Conservation (phyloP, 2,113 vertebrate genomes). For the Etheostoma cragini region DNA sequence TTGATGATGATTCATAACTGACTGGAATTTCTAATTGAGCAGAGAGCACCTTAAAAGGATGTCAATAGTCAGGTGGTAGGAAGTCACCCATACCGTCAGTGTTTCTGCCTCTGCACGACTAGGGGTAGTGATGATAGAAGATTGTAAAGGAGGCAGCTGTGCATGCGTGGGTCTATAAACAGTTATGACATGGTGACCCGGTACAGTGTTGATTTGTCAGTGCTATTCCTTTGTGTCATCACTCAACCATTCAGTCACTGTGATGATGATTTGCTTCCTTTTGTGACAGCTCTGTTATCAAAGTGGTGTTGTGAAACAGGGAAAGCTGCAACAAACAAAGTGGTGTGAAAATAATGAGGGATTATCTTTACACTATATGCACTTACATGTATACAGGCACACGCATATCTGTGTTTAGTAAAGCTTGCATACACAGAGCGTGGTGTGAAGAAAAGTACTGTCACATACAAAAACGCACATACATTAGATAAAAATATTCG, state of each 20-base stretch:
- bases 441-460: conserved; percentile 17
- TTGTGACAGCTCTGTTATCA: conserved; percentile 59
- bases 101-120: neutral
- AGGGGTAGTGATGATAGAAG: conserved; percentile 58
- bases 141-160: conserved; percentile 67
- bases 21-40: conserved; percentile 18
- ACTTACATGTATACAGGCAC: conserved; percentile 30
- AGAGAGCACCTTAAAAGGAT: conserved; percentile 24
- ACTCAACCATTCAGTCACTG: conserved; percentile 42
- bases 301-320: conserved; percentile 34
- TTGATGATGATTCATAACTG: conserved; percentile 17
- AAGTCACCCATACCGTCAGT: conserved; percentile 34
- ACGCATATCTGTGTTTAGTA: conserved; percentile 35
- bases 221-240: conserved; percentile 65
- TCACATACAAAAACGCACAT: conserved; percentile 1
- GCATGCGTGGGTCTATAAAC: conserved; percentile 63
- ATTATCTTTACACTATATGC: conserved; percentile 35
- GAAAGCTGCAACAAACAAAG: conserved; percentile 30
- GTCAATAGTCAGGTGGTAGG: conserved; percentile 39
- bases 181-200: conserved; percentile 63
- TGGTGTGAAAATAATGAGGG: conserved; percentile 50
- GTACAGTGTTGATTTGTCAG: conserved; percentile 68
- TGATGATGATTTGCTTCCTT: conserved; percentile 64
- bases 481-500: neutral
- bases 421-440: conserved; percentile 1